Evolutionary conservation across 1,140 invertebrate species (phyloP).

Genomic region (Zaprionus africanus): DNA sequence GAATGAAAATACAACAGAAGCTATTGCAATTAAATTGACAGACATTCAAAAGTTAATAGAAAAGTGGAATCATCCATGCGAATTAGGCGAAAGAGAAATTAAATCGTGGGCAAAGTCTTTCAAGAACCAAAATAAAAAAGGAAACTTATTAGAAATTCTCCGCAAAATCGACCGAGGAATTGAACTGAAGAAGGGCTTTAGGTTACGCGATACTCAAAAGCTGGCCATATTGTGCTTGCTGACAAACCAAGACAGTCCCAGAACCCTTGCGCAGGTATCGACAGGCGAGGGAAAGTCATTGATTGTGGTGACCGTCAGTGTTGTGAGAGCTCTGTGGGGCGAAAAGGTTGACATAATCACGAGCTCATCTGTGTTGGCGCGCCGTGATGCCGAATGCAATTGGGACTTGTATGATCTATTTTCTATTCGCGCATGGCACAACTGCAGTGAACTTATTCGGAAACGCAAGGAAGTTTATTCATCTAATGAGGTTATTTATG

Average conservation of each 20-base stretch:
- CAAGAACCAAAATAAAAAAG: too few relatives aligned
- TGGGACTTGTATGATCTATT: constrained; percentile 11
- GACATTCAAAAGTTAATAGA: not conserved
- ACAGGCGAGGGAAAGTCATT: constrained; percentile 26
- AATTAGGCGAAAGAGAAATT: not conserved
- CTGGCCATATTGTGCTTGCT: constrained; percentile 10
- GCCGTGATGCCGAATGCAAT: constrained; percentile 15
- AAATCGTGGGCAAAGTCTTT: not conserved
- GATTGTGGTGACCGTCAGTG: constrained; percentile 4
- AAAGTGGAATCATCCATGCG: not conserved
- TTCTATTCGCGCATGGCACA: not conserved
- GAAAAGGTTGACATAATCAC: constrained; percentile 16
- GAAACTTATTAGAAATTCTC: too few relatives aligned
- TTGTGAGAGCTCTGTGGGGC: not conserved
- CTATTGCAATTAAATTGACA: not conserved
- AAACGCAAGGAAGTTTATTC: constrained; percentile 3
- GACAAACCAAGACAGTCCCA: not conserved
- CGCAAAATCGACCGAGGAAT: not conserved
- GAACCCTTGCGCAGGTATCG: constrained; percentile 18
- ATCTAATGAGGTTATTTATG: constrained; percentile 10
- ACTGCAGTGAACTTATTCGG: constrained; percentile 13
- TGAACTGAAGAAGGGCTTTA: not conserved
- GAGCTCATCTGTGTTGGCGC: constrained; percentile 20
- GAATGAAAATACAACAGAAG: constrained; percentile 2
- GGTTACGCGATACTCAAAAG: constrained; percentile 22